These are phyloP conservation scores for Struthidea cinerea DNA, from an alignment of 2,113 vertebrate genomes.

Conservation along the genomic window DNA sequence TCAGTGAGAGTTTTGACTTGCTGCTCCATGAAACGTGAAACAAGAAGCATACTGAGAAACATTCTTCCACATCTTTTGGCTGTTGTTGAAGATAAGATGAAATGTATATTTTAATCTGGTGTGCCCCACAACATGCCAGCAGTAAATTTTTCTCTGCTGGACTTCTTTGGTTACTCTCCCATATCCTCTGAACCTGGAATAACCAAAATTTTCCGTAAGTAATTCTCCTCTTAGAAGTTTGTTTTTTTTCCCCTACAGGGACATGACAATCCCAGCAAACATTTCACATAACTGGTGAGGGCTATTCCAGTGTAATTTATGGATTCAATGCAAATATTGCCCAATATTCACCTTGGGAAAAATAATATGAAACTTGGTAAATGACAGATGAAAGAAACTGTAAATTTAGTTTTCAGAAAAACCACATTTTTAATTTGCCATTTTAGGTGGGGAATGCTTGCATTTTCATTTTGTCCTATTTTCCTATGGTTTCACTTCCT, in stretches of 20 bases:
- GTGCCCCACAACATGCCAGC: neutral
- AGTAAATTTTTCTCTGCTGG: neutral
- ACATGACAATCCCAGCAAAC: neutral
- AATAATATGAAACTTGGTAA: neutral
- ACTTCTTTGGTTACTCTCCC: neutral
- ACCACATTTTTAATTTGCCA: neutral
- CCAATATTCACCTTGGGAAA: neutral
- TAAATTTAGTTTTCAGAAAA: neutral
- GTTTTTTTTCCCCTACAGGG: neutral
- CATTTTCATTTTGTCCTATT: neutral
- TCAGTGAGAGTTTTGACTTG: neutral
- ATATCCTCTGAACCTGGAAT: neutral
- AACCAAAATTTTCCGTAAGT: fast-evolving
- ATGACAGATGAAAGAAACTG: neutral
- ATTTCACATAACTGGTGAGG: neutral
- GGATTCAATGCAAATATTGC: neutral
- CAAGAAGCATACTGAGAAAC: neutral
- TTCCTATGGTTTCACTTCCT: neutral
- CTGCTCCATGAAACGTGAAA: neutral
- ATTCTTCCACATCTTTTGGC: neutral
- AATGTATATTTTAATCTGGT: neutral
- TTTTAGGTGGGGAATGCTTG: neutral
- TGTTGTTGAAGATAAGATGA: neutral
- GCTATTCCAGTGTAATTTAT: neutral
- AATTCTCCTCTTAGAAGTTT: neutral